phyloP scores from a whole-genome alignment of 53 echinoderm and acorn worm genomes.

The Holothuria scabra region DNA sequence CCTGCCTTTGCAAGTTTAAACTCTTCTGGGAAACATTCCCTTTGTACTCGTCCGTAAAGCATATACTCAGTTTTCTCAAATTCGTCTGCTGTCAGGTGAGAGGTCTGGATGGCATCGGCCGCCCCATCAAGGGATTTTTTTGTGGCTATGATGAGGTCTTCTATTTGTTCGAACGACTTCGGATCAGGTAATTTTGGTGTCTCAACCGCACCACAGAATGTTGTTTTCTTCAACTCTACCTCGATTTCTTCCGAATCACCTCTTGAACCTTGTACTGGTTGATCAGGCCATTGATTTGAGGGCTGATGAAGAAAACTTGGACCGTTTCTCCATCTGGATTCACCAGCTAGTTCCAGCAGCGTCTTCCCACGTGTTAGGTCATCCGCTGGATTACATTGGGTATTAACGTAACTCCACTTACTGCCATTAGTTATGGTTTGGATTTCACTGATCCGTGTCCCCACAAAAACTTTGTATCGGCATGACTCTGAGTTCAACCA shows the following conservation, averaged over 20 bases:
- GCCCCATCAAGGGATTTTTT: too few relatives aligned
- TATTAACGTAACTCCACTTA: not conserved
- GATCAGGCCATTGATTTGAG: not conserved
- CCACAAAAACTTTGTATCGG: not conserved
- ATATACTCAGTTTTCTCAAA: too few relatives aligned
- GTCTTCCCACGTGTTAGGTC: not conserved
- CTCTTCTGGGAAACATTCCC: too few relatives aligned
- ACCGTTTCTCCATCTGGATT: not conserved
- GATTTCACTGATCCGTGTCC: constrained; percentile 1
- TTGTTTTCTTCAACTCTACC: not conserved
- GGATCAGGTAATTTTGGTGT: not conserved
- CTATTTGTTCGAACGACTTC: too few relatives aligned
- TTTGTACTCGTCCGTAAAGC: too few relatives aligned
- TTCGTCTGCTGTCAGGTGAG: too few relatives aligned
- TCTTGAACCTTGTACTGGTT: too few relatives aligned
- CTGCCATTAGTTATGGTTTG: constrained; percentile 12
- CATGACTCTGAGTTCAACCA: too few relatives aligned
- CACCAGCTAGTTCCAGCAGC: not conserved
- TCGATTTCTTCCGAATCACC: not conserved
- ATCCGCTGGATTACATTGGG: not conserved
- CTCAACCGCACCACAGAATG: not conserved
- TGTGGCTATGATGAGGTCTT: not conserved
- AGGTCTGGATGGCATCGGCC: too few relatives aligned
- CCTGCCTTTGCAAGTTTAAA: too few relatives aligned
- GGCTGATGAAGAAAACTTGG: not conserved